These are phyloP conservation scores for Drosophila mayri DNA, from an alignment of 1,140 invertebrate species.

Conservation along the genomic window DNA sequence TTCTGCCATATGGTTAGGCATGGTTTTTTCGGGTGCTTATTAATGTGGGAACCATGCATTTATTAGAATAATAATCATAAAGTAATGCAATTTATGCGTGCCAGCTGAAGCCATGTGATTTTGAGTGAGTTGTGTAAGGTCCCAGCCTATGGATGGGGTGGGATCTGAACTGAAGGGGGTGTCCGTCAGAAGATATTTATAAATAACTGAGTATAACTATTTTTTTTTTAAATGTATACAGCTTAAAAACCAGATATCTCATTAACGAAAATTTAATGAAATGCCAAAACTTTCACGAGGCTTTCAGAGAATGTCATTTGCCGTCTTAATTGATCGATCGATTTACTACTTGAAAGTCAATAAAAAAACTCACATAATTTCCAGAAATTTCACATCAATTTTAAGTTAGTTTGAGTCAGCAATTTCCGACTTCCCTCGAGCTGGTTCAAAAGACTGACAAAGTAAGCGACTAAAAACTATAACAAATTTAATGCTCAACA, in stretches of 20 bases:
- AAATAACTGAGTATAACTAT: not conserved
- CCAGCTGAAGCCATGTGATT: slow-evolving; percentile 62
- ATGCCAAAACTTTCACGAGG: not conserved
- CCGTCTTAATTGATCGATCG: not conserved
- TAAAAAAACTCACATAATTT: slow-evolving; percentile 4
- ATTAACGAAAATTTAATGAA: not conserved
- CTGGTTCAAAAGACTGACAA: slow-evolving; percentile 13
- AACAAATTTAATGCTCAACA: slow-evolving; percentile 56
- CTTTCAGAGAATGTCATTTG: slow-evolving; percentile 16
- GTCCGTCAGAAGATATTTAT: slow-evolving; percentile 9
- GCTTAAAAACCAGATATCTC: not conserved
- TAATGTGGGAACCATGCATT: slow-evolving; percentile 75
- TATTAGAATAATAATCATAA: slow-evolving; percentile 79
- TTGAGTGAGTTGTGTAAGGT: slow-evolving; percentile 53
- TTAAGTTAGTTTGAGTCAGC: slow-evolving; percentile 25
- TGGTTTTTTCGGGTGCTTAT: slow-evolving; percentile 63
- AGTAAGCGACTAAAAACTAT: slow-evolving; percentile 39
- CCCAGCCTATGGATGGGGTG: slow-evolving; percentile 16
- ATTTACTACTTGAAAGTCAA: not conserved
- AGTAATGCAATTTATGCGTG: slow-evolving; percentile 74
- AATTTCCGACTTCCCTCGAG: slow-evolving; percentile 24
- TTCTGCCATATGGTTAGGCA: slow-evolving; percentile 34
- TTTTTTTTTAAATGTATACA: not conserved
- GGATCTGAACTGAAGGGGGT: slow-evolving; percentile 6
- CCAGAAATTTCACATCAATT: slow-evolving; percentile 30